phyloP scores from a whole-genome alignment of 2,797 vertebrate genomes.

The Peromyscus nudipes region DNA sequence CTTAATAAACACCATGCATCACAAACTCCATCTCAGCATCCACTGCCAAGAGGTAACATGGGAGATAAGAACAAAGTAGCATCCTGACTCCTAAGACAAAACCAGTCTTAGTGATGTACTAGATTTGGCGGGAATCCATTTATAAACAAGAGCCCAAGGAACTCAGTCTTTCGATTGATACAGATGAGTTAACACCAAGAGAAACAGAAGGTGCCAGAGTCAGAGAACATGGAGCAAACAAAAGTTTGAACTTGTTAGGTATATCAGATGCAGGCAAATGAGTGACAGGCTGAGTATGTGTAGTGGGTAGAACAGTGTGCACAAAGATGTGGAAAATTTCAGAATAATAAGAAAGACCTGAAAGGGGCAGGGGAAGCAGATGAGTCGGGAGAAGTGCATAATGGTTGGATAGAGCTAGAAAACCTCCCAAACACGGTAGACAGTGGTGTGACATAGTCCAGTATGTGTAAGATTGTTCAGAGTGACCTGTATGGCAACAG shows the following conservation, averaged over 20 bases:
- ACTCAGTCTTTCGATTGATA: background rate
- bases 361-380: background rate
- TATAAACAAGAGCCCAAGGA: background rate
- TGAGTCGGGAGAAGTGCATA: background rate
- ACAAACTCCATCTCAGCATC: constrained; percentile 1
- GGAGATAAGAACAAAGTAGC: constrained; percentile 7
- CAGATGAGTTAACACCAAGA: background rate
- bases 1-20: background rate
- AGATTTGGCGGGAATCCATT: background rate
- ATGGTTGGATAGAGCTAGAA: background rate
- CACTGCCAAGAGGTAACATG: background rate
- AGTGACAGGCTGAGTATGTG: background rate
- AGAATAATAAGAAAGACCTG: background rate
- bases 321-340: background rate
- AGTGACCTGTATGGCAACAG: background rate
- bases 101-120: background rate
- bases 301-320: background rate
- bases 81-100: background rate
- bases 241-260: background rate
- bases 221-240: background rate
- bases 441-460: background rate
- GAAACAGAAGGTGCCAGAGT: background rate
- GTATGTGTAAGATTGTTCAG: background rate
- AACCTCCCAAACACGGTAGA: background rate
- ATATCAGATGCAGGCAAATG: background rate